Base-by-base conservation (phyloP, 2,888 invertebrate genomes). In the Harpalus rufipes region DNA sequence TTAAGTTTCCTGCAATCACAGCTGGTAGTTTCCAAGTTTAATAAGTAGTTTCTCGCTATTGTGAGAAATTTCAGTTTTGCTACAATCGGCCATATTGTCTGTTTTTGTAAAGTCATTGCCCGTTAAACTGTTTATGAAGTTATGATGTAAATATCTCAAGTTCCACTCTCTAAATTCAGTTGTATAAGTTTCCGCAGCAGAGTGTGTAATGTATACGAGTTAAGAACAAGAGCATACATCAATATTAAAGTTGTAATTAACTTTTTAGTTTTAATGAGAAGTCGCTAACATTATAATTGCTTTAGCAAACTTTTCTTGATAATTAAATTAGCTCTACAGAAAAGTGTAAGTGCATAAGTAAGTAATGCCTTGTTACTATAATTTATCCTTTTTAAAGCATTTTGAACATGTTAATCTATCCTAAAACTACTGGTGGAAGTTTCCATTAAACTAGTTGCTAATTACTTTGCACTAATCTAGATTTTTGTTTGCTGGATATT, bases 211-310 rank as follows among this genome's bases (percentile, higher is more conserved):
- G 25, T 65, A 80, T 61, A 32, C 59, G 41, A 80, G 61, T 65
- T 44, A 51, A 21, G 81, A 65, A 81, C 81, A 68, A 72, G 72
- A 72, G 68, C 68, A 81, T 81, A 58, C 58, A 72, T 81, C 72
- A 81, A 58, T 81, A 58, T 21, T 58, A 81, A 81, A 72, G 56
- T 81, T 81, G 58, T 51, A 51, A 81, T 81, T 81, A 58, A 81
- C 81, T 81, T 81, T 81, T 81, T 58, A 72, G 81, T 81, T 81
- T 65, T 72, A 72, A 81, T 81, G 81, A 44, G 81, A 56, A 81
- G 18, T 58, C 16, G 25, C 68, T 72, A 81, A 81, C 72, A 25
- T 72, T 56, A 56, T 72, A 81, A 81, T 81, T 81, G 56, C 51
- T 51, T 72, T 58, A 81, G 58, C 81, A 68, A 72, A 81, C 68